Evolutionary conservation across 2,797 vertebrate species (phyloP), one percentile per base, ranked within the genome.

Genomic region (Hippocampus kuda): DNA sequence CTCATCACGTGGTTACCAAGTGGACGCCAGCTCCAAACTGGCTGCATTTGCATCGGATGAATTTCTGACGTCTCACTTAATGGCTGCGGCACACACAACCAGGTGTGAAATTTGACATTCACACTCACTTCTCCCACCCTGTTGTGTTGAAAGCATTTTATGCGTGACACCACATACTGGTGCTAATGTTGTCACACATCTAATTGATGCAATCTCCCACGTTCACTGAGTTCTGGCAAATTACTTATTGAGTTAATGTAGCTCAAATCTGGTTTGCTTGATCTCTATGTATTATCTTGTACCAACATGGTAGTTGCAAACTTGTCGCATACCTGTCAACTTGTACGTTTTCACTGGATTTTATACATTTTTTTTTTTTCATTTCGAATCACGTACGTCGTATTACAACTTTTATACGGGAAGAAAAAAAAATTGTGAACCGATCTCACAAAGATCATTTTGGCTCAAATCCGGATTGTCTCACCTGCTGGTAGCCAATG

Each of bases 61-160:
- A 59, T 59, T 59, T 59, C 30, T 60, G 15, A 34, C 27, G 27
- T 60, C 16, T 60, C 27, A 34, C 27, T 34, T 18, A 20, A 60
- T 20, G 16, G 26, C 3, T 16, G 13, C 4, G 12, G 1, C 56
- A 15, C 56, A 16, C 30, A 16, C 30, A 26, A 26, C 20, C 30
- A 20, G 18, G 59, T 34, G 59, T 60, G 59, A 60, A 67, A 69
- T 68, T 13, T 26, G 68, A 72, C 69, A 66, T 67, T 69, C 5
- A 15, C 24, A 0, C 3, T 51, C 48, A 51, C 3, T 38, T 65
- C 26, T 60, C 59, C 27, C 30, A 38, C 27, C 27, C 16, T 34
- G 30, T 34, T 34, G 59, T 60, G 59, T 49, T 68, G 74, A 34
- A 60, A 60, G 57, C 27, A 60, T 34, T 60, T 60, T 60, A 34